Conservation (phyloP, 1,140 invertebrate species). For the Ceratina japonica region DNA sequence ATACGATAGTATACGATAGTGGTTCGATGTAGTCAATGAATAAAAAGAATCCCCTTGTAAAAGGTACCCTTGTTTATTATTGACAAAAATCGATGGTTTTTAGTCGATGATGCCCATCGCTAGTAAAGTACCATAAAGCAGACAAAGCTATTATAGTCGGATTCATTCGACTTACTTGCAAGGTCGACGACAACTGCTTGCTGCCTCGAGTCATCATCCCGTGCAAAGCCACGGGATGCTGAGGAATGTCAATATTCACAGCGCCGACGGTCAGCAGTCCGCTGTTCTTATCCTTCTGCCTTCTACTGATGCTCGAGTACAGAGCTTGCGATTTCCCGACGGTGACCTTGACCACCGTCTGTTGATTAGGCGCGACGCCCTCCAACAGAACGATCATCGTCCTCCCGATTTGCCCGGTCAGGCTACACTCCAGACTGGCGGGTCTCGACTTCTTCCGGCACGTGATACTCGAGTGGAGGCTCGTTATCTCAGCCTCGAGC, state of each 20-base stretch:
- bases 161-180: slow-evolving; percentile 87
- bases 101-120: too few species aligned
- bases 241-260: slow-evolving; percentile 96
- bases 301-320: slow-evolving; percentile 90
- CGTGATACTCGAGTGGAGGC: slow-evolving; percentile 88
- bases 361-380: slow-evolving; percentile 92
- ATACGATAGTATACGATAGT: too few species aligned
- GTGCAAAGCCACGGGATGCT: slow-evolving; percentile 97
- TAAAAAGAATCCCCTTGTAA: too few species aligned
- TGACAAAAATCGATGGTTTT: too few species aligned
- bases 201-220: slow-evolving; percentile 98
- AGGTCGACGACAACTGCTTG: slow-evolving; percentile 93
- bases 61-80: too few species aligned
- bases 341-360: slow-evolving; percentile 96
- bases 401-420: slow-evolving; percentile 93
- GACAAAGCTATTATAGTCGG: too few species aligned
- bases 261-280: slow-evolving; percentile 92
- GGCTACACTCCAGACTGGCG: slow-evolving; percentile 89
- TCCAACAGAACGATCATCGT: slow-evolving; percentile 96
- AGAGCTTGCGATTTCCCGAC: slow-evolving; percentile 95
- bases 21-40: too few species aligned
- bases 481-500: slow-evolving; percentile 93
- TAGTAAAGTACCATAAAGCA: too few species aligned
- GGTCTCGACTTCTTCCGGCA: slow-evolving; percentile 89
- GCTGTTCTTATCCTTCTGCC: slow-evolving; percentile 92